Conservation (phyloP, 2,888 invertebrate species). For the Ophioninae sp. region DNA sequence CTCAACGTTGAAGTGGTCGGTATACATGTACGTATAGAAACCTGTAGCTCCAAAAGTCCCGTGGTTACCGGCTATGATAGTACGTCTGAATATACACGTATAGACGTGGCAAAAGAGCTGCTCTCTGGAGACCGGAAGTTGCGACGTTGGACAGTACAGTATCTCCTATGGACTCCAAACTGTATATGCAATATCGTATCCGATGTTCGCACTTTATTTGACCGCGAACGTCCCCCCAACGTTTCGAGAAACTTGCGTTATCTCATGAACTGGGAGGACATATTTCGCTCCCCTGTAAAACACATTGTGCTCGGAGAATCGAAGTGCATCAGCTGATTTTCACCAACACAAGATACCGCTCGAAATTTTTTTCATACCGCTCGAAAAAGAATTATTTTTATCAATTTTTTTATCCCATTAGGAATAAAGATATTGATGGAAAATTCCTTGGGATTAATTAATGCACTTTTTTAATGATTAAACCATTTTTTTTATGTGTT, state of each 20-base stretch:
- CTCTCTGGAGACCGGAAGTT: constrained; percentile 40
- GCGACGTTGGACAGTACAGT: constrained; percentile 48
- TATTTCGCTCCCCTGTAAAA: background rate
- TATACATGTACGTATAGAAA: constrained; percentile 36
- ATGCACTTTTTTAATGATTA: too few species aligned
- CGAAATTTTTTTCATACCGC: too few species aligned
- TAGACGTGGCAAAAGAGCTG: constrained; percentile 5
- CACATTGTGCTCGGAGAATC: background rate
- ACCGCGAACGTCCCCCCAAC: constrained; percentile 34
- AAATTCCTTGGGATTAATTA: too few species aligned
- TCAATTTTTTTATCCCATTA: too few species aligned
- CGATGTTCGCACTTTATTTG: constrained; percentile 28
- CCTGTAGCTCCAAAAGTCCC: constrained; percentile 48
- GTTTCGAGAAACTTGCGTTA: constrained; percentile 11
- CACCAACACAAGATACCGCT: too few species aligned
- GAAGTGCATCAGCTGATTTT: background rate
- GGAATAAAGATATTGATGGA: too few species aligned
- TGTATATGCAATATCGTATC: constrained; percentile 29
- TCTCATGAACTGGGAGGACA: constrained; percentile 13
- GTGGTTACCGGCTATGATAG: constrained; percentile 22
- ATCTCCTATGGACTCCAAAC: constrained; percentile 11
- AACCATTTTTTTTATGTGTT: too few species aligned
- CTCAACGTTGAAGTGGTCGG: constrained; percentile 7
- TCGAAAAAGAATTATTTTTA: too few species aligned
- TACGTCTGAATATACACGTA: constrained; percentile 9